phyloP scores from a whole-genome alignment of 2,113 vertebrate species.

The Sceloporus undulatus region DNA sequence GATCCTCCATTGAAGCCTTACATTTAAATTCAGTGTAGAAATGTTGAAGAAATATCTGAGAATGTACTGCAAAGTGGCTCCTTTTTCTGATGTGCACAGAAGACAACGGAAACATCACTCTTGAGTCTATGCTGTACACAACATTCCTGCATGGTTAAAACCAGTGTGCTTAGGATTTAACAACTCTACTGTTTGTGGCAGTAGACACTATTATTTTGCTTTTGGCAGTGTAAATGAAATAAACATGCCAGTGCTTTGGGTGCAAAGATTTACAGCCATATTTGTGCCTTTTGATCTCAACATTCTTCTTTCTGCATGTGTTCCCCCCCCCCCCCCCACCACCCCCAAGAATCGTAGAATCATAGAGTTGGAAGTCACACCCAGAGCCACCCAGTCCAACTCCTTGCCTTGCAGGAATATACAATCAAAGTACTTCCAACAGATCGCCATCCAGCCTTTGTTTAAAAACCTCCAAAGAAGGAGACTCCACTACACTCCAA shows the following conservation, averaged over 20 bases:
- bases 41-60: not conserved
- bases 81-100: not conserved
- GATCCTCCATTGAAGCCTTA: not conserved
- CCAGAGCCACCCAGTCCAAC: too few relatives aligned
- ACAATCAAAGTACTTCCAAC: too few relatives aligned
- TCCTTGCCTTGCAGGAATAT: too few relatives aligned
- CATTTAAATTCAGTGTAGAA: constrained; percentile 12
- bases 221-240: not conserved
- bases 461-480: too few relatives aligned
- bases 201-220: not conserved
- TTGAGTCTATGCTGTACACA: not conserved
- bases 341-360: too few relatives aligned
- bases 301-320: constrained; percentile 8
- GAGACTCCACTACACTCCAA: too few relatives aligned
- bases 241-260: fast-evolving
- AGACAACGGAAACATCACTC: not conserved
- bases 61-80: constrained; percentile 3
- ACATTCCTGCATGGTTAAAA: not conserved
- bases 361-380: too few relatives aligned
- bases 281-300: constrained; percentile 7
- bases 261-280: not conserved
- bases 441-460: too few relatives aligned
- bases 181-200: constrained; percentile 4
- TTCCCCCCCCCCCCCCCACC: not conserved
- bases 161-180: not conserved